Percentiles rank a stretch among this genome's conserved stretches.
Evolutionary conservation across 1,140 invertebrate genomes (phyloP).

Genomic region (Brachionus calyciflorus): DNA sequence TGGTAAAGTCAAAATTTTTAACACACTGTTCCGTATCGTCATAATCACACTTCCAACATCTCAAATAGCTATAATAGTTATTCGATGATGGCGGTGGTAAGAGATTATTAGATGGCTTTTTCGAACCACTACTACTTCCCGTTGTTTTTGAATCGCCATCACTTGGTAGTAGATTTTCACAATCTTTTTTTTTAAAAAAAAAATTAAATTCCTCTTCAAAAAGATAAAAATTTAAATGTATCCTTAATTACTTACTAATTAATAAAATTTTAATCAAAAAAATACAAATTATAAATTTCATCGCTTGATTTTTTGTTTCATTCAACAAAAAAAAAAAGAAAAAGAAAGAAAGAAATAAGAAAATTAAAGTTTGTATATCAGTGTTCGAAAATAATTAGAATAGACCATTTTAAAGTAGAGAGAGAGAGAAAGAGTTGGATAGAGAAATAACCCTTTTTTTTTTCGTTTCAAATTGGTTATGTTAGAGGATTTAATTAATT

Average conservation of each 20-base stretch:
- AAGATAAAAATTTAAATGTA: neutral
- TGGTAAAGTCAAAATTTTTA: slow-evolving; percentile 47
- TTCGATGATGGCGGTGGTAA: neutral
- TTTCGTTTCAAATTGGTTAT: slow-evolving; percentile 2
- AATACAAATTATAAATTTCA: neutral
- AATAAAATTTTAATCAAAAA: neutral
- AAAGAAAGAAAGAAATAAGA: neutral
- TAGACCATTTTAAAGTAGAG: too few species aligned
- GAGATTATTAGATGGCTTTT: neutral
- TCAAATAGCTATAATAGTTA: slow-evolving; percentile 38
- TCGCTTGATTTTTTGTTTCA: slow-evolving; percentile 2
- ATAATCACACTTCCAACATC: slow-evolving; percentile 46
- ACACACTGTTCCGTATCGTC: slow-evolving; percentile 46
- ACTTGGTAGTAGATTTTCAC: too few species aligned
- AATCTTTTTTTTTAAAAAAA: neutral
- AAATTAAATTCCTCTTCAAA: neutral
- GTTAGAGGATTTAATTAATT: slow-evolving; percentile 33
- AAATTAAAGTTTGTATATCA: too few species aligned
- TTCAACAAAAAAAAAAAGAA: neutral
- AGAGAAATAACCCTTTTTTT: too few species aligned
- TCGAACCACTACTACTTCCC: too few species aligned
- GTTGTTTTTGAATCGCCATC: neutral
- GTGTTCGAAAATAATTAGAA: too few species aligned
- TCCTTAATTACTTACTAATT: neutral
- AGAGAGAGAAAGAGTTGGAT: too few species aligned